These are phyloP conservation scores for Amphipoea lucens DNA, from an alignment of 2,888 invertebrate species.

Conservation along the genomic window DNA sequence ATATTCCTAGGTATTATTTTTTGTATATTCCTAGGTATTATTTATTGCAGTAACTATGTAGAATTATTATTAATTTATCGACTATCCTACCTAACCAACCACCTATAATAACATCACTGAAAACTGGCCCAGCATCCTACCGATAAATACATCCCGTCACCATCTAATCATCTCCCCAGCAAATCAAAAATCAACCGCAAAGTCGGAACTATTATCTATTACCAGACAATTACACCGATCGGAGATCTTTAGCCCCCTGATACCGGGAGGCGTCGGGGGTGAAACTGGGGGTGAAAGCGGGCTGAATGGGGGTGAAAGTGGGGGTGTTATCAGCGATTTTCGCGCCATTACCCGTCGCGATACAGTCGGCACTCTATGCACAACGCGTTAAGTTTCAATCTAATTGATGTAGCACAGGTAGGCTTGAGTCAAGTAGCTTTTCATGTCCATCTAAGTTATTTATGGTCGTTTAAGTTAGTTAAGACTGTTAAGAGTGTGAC, in stretches of 20 bases:
- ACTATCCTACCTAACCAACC: background rate
- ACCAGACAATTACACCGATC: conserved; percentile 86
- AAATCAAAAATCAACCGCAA: conserved; percentile 63
- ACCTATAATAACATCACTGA: background rate
- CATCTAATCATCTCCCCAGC: conserved; percentile 51
- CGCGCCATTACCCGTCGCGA: conserved; percentile 88
- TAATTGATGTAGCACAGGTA: conserved; percentile 80
- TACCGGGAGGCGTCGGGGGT: conserved; percentile 68
- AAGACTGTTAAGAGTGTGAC: conserved; percentile 14
- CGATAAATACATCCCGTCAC: conserved; percentile 20
- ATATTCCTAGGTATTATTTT: no score
- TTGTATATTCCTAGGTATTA: no score
- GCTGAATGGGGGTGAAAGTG: conserved; percentile 54
- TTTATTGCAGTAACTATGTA: no score
- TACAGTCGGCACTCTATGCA: conserved; percentile 87
- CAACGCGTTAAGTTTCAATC: conserved; percentile 79
- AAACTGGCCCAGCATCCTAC: conserved; percentile 1
- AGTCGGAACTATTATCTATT: conserved; percentile 78
- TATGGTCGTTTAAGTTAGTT: conserved; percentile 32
- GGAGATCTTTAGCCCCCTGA: conserved; percentile 80
- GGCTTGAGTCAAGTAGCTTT: conserved; percentile 60
- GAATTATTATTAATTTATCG: background rate
- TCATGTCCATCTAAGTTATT: conserved; percentile 56
- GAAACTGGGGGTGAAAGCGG: conserved; percentile 63
- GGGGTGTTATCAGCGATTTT: conserved; percentile 83